These are phyloP conservation scores for Endotricha flammealis DNA, from an alignment of 2,888 invertebrate genomes.

Conservation along the genomic window DNA sequence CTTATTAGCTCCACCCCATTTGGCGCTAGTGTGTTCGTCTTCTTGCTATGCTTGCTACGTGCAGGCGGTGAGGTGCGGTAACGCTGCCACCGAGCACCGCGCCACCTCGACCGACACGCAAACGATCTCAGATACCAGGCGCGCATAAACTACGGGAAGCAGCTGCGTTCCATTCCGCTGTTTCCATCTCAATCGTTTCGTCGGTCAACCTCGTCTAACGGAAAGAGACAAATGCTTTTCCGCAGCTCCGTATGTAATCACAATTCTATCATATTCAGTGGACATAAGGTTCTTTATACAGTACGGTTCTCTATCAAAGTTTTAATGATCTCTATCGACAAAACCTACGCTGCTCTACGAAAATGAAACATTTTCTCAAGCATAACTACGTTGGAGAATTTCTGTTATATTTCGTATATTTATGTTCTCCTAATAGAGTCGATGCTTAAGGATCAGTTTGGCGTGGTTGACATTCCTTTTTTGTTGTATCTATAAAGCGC, in stretches of 20 bases:
- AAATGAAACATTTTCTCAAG: slow-evolving; percentile 55
- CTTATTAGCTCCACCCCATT: too few species aligned
- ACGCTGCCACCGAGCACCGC: slow-evolving; percentile 48
- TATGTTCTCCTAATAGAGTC: slow-evolving; percentile 60
- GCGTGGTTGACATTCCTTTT: slow-evolving; percentile 70
- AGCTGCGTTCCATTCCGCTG: slow-evolving; percentile 33
- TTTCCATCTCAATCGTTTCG: slow-evolving; percentile 48
- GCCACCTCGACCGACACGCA: slow-evolving; percentile 75
- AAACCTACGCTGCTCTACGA: slow-evolving; percentile 44
- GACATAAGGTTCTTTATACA: slow-evolving; percentile 31
- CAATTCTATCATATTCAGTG: slow-evolving; percentile 26
- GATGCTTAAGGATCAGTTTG: slow-evolving; percentile 74
- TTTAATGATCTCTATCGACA: slow-evolving; percentile 39
- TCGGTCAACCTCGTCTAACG: slow-evolving; percentile 37
- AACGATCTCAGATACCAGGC: slow-evolving; percentile 70
- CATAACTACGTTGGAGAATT: slow-evolving; percentile 62
- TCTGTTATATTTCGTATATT: slow-evolving; percentile 50
- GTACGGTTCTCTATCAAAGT: slow-evolving; percentile 19
- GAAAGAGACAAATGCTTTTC: slow-evolving; percentile 46
- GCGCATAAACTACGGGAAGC: slow-evolving; percentile 34
- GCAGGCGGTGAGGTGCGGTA: slow-evolving; percentile 28
- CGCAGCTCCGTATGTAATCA: slow-evolving; percentile 22
- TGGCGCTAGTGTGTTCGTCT: slow-evolving; percentile 15
- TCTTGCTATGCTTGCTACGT: slow-evolving; percentile 21
- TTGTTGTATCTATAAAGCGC: slow-evolving; percentile 38